Conservation (phyloP, 2,797 vertebrate genomes). For the Muscicapa comitata region DNA sequence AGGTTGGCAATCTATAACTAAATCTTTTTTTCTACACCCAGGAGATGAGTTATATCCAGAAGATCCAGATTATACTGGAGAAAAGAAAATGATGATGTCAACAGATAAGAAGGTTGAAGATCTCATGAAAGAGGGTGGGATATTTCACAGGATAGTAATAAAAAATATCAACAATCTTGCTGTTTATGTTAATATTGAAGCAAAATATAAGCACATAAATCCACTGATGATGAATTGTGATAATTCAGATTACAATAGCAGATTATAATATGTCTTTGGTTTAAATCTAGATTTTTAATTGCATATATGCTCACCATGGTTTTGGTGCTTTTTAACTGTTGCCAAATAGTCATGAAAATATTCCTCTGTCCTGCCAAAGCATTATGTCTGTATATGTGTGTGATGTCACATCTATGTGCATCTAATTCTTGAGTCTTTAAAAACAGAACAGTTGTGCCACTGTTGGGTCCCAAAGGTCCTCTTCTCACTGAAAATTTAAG, state of each 20-base stretch:
- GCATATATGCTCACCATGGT: not conserved
- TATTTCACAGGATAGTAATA: conserved; percentile 67
- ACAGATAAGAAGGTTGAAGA: conserved; percentile 72
- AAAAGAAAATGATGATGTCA: conserved; percentile 29
- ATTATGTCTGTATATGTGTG: not conserved
- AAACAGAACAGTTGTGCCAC: not conserved
- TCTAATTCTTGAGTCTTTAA: not conserved
- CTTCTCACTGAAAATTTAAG: not conserved
- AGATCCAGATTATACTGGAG: conserved; percentile 69
- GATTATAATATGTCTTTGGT: conserved; percentile 11
- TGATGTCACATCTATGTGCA: not conserved
- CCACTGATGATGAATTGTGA: conserved; percentile 32
- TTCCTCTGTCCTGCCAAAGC: not conserved
- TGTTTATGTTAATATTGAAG: conserved; percentile 58
- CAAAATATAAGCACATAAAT: conserved; percentile 70
- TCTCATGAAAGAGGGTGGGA: conserved; percentile 58
- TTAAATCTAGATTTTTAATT: not conserved
- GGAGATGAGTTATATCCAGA: conserved; percentile 79
- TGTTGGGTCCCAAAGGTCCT: not conserved
- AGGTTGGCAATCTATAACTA: not conserved
- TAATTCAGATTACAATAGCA: conserved; percentile 27
- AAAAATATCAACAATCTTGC: not conserved
- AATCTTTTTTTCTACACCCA: conserved; percentile 30
- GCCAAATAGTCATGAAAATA: not conserved
- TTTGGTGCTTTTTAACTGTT: not conserved